These are phyloP conservation scores for Mionectes macconnelli DNA, from an alignment of 2,113 vertebrate genomes.

Conservation along the genomic window DNA sequence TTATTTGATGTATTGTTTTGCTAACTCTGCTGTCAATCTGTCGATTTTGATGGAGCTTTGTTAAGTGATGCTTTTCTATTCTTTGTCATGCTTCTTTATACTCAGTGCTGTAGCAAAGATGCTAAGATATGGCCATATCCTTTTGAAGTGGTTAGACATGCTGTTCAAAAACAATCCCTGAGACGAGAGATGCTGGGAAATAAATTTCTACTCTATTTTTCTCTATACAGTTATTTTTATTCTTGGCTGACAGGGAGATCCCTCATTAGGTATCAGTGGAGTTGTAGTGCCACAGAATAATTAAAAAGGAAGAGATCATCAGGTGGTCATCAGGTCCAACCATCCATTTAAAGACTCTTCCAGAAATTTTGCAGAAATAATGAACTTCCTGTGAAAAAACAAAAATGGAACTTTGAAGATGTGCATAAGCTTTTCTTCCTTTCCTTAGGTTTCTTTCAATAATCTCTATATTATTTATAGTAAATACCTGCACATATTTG, in stretches of 20 bases:
- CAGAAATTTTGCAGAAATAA: neutral
- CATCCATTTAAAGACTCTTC: neutral
- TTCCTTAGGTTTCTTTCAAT: neutral
- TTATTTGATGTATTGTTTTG: neutral
- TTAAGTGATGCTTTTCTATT: neutral
- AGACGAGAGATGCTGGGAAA: neutral
- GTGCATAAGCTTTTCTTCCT: neutral
- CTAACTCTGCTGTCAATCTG: neutral
- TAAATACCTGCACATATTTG: neutral
- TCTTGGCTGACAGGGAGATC: neutral
- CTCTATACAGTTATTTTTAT: neutral
- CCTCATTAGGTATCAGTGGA: neutral
- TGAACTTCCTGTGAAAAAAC: neutral
- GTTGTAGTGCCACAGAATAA: neutral
- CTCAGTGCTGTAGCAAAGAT: neutral
- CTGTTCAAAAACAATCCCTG: neutral
- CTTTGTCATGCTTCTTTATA: neutral
- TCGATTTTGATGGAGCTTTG: neutral
- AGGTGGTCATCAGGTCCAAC: neutral
- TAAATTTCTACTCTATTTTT: neutral
- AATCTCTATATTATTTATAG: neutral
- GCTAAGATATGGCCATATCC: neutral
- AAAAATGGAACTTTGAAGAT: neutral
- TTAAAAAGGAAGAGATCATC: neutral
- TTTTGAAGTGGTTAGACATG: neutral